Base-by-base conservation (phyloP, 2,113 vertebrate genomes). In the Pomatostomus ruficeps region DNA sequence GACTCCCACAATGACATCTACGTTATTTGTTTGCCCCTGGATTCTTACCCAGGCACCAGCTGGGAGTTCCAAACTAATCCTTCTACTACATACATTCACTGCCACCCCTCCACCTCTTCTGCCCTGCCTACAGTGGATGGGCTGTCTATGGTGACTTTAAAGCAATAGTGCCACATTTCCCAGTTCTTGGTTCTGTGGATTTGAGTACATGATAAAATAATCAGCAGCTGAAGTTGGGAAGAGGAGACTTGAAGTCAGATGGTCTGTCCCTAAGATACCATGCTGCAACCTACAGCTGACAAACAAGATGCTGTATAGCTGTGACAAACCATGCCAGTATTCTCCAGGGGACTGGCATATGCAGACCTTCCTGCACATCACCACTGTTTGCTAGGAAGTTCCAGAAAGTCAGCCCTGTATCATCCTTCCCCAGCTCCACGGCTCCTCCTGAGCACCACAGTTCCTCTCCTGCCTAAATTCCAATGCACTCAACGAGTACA, bases 351-450 rank as follows among this genome's bases (percentile, higher is more conserved):
- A 28, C 59, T 19, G n/a, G 35, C 22, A 54, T 24, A 61, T 26
- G n/a, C 38, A 65, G 49, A 55, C 23, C 8, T 28, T 26, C 17
- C 14, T 33, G 24, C 24, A 22, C 21, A 11, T 15, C 23, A 38
- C 23, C 49, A 38, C 10, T 35, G 14, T 6, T 46, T 54, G 55
- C 16, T 48, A 3, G 3, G 4, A 7, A 17, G 19, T 21, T 70
- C 55, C 33, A 77, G 22, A 49, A 62, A 65, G 63, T 25, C 33
- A 86, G 36, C n/a, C 28, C 52, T 55, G 43, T 15, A 54, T n/a
- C 4, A 2, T 24, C 24, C 67, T 57, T 62, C 7, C n/a, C n/a
- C 2, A 3, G 21, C 29, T 85, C 18, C 29, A 48, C 0, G 0
- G 19, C 33, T 76, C 33, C 29, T 55, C 23, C 42, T 5, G 21